Conservation (phyloP, 2,797 vertebrate species). For the Champsocephalus gunnari region DNA sequence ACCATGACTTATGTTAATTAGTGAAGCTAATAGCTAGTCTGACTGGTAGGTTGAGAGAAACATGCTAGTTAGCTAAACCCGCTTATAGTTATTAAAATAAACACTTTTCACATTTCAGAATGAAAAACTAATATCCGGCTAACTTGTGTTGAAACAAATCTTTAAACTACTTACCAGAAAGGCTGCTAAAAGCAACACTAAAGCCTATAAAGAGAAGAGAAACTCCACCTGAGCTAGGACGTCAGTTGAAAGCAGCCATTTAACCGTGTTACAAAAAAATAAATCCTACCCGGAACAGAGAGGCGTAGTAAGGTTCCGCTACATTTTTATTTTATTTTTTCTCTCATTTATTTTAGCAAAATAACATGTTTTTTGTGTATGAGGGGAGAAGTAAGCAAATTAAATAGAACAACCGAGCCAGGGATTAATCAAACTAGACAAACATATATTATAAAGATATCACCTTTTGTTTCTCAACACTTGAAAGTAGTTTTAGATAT, state of each 20-base stretch:
- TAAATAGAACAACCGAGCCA: background rate
- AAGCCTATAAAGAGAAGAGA: background rate
- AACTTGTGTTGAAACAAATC: rapidly evolving
- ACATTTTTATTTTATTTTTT: rapidly evolving
- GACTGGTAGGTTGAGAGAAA: background rate
- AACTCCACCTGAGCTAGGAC: rapidly evolving
- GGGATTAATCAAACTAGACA: background rate
- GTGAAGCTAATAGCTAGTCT: background rate
- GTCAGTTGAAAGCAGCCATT: background rate
- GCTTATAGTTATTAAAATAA: background rate
- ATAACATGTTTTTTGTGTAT: too few species aligned
- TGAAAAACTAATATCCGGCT: background rate
- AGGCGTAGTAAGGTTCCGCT: constrained; percentile 5
- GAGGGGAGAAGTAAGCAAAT: too few species aligned
- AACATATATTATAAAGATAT: background rate
- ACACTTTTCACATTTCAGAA: background rate
- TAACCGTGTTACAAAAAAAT: constrained; percentile 41
- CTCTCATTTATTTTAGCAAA: too few species aligned
- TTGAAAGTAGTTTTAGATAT: background rate
- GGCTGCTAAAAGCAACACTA: background rate
- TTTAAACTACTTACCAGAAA: background rate
- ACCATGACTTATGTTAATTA: background rate
- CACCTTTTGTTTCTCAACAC: background rate
- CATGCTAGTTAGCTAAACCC: background rate
- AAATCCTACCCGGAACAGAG: constrained; percentile 31